Evolutionary conservation across 2,888 invertebrate genomes (phyloP).

Genomic region (Tetheella fluctuosa): DNA sequence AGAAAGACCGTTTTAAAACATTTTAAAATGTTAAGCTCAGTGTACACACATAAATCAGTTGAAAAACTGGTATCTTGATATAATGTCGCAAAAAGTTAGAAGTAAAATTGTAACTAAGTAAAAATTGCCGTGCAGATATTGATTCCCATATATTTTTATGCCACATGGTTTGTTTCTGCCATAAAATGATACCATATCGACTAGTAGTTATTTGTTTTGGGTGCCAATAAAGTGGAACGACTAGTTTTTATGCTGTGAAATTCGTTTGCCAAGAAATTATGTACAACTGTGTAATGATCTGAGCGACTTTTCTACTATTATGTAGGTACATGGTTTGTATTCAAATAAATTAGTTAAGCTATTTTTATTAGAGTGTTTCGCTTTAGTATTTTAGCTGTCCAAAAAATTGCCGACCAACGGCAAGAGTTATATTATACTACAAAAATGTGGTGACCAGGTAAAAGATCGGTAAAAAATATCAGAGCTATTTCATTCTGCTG

Average conservation of each 20-base stretch:
- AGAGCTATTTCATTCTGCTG: neutral
- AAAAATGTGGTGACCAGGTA: neutral
- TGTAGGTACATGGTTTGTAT: no score
- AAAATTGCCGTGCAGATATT: slow-evolving; percentile 30
- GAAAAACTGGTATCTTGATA: slow-evolving; percentile 51
- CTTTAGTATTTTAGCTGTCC: no score
- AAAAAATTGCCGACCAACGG: no score
- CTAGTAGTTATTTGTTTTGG: neutral
- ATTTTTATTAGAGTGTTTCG: no score
- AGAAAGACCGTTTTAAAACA: slow-evolving; percentile 17
- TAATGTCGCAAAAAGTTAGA: slow-evolving; percentile 43
- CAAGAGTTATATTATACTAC: neutral
- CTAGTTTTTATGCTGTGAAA: neutral
- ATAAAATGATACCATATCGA: neutral
- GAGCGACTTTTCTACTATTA: no score
- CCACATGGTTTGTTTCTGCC: neutral
- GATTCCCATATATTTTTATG: slow-evolving; percentile 18
- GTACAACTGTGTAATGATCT: no score
- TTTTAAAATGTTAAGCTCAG: slow-evolving; percentile 39
- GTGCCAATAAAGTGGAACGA: neutral
- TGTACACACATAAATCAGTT: slow-evolving; percentile 51
- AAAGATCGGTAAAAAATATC: neutral
- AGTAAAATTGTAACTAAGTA: slow-evolving; percentile 43
- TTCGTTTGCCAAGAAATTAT: neutral
- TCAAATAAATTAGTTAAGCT: no score